Base-by-base conservation (phyloP, 2,113 vertebrate genomes). In the Dicrurus megarhynchus region DNA sequence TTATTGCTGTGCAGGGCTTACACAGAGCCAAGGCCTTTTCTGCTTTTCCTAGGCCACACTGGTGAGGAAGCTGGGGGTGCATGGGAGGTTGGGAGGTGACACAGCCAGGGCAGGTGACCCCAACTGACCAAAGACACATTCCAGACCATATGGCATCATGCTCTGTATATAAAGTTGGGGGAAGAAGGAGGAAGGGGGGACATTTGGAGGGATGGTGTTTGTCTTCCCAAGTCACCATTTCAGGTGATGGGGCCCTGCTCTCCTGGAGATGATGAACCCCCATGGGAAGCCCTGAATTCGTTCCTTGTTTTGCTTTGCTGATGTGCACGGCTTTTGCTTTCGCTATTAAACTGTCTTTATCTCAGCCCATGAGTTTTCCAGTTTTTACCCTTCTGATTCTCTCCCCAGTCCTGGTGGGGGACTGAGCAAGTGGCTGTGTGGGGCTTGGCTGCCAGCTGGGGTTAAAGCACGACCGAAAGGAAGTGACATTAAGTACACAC, bases 341-440 rank as follows among this genome's bases (percentile, higher is more conserved):
- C 33, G 9, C 39, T 44, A 2, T 33, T 44, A 26, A 52, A 18
- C 17, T 37, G 52, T 35, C 16, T 50, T 65, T 49, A 6, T 44
- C 33, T 60, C 33, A 60, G 2, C 26, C 9, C 39, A 77, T 12
- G 15, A 0, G 11, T 68, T 60, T 59, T 69, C 22, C 21, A 15
- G 3, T 14, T 59, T 68, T 68, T 52, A 27, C 17, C 27, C 11
- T 68, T 52, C 63, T 33, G 46, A 77, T 59, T 68, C 2, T 44
- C 44, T 44, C 37, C 27, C 61, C 3, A 5, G 4, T 44, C 9
- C 22, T 13, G 11, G 9, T 44, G 27, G 18, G 27, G 7, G 6
- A 37, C 4, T 22, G 61, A 44, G 14, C 0, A 1, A 59, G 27
- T 1, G 1, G 33, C 18, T 52, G 18, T 0, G 0, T 52, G 46